Evolutionary conservation across 2,113 vertebrate species (phyloP), one percentile per base, ranked within the genome.

Genomic region (Lasiurus cinereus): DNA sequence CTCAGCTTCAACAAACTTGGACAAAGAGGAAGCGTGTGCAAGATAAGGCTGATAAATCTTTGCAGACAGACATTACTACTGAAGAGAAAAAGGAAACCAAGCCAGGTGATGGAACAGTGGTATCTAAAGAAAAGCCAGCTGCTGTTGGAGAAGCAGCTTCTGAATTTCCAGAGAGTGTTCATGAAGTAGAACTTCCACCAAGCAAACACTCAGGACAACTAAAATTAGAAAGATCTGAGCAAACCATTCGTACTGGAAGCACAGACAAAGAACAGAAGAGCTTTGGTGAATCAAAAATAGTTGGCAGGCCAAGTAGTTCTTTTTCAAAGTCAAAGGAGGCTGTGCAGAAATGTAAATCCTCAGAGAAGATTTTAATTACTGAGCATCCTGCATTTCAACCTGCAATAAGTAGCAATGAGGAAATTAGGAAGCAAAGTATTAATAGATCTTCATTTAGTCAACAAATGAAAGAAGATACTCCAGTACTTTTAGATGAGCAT

Each of bases 1-100:
- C 92, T 94, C 96, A 97, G 79, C 95, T 97, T 96, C 97, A 95
- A 74, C 36, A 97, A 91, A 96, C 72, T 18, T 97, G 96, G 96
- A 18, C 21, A 15, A 96, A 95, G 59, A 97, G 94, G 91, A 95
- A 97, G 31, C 19, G 0, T 59, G 79, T 69, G 18, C 83, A 90
- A 62, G 59, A 93, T 36, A 72, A 88, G 83, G 39, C 18, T 52
- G 92, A 97, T 69, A 69, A 83, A 77, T 96, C 74, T 76, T 24
- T 95, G 22, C 96, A 97, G 93, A 97, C 91, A 90, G 96, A 95
- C 1, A 19, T 5, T 24, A 1, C 3, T 43, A 7, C 1, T 78
- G 83, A 76, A 76, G 84, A 95, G 76, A 83, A 73, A 89, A 54
- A 85, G 46, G 72, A 86, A 90, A 69, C 56, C 27, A 70, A 54